These are phyloP conservation scores for Hestina assimilis DNA, from an alignment of 1,140 invertebrate species.

Conservation along the genomic window DNA sequence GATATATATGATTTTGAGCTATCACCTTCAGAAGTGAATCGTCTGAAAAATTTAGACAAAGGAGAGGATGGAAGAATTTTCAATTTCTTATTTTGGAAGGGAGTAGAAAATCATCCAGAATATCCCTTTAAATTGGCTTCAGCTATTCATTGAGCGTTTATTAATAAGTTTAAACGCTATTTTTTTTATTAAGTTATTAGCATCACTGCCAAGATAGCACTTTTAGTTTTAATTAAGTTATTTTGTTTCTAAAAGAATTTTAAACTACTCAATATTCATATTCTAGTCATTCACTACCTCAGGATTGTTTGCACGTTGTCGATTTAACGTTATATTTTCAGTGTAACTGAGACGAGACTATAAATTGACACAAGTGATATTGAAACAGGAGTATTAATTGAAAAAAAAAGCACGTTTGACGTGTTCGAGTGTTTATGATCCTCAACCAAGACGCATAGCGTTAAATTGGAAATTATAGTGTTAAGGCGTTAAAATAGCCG, in stretches of 20 bases:
- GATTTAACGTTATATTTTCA: not conserved
- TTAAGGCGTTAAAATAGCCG: too few species aligned
- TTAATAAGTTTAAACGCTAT: not conserved
- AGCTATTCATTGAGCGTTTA: not conserved
- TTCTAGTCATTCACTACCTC: constrained; percentile 15
- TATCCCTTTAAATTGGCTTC: constrained; percentile 73
- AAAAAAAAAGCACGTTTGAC: not conserved
- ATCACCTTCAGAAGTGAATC: constrained; percentile 76
- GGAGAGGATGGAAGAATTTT: constrained; percentile 85
- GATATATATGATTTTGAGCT: constrained; percentile 83
- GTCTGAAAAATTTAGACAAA: constrained; percentile 80
- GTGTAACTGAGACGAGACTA: not conserved
- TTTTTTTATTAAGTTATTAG: constrained; percentile 3
- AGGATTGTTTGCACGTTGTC: not conserved
- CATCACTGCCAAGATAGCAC: constrained; percentile 1
- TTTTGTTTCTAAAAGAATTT: not conserved
- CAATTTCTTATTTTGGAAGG: constrained; percentile 80
- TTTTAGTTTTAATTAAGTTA: not conserved
- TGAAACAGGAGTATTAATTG: constrained; percentile 3
- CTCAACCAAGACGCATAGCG: too few species aligned
- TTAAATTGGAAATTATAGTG: too few species aligned
- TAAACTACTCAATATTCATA: too few species aligned
- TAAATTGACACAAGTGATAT: not conserved
- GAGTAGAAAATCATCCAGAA: constrained; percentile 82
- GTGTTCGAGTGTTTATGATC: not conserved